These are phyloP conservation scores for Acestrorhynchus altus DNA, from an alignment of 2,797 vertebrate species.

Conservation along the genomic window DNA sequence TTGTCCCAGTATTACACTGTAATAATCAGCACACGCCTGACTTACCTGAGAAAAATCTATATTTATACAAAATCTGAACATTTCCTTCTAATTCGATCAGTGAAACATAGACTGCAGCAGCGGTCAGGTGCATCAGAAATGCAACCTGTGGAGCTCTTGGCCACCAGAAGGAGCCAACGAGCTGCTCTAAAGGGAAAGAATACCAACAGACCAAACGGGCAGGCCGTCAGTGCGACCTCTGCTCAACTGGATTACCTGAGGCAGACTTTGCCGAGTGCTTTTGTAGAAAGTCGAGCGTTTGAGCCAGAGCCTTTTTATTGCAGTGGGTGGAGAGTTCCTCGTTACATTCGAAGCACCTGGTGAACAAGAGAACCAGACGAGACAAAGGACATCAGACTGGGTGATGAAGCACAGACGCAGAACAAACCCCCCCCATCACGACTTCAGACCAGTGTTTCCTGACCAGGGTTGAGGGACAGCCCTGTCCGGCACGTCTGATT, in stretches of 20 bases:
- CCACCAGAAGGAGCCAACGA: constrained; percentile 68
- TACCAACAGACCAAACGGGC: background rate
- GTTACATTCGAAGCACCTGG: constrained; percentile 98
- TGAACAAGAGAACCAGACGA: background rate
- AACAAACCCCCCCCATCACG: background rate
- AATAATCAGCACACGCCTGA: too few relatives aligned
- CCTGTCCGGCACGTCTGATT: background rate
- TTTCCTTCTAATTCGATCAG: background rate
- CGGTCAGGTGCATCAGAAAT: background rate
- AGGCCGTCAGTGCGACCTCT: background rate
- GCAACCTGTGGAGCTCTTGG: constrained; percentile 7
- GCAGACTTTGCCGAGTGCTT: constrained; percentile 90
- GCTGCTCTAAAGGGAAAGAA: background rate
- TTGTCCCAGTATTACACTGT: too few relatives aligned
- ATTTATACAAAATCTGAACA: too few relatives aligned
- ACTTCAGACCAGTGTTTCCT: too few relatives aligned
- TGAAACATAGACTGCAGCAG: background rate
- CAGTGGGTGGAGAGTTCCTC: constrained; percentile 95
- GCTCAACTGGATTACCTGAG: constrained; percentile 80
- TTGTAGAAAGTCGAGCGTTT: constrained; percentile 95
- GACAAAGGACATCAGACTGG: too few relatives aligned
- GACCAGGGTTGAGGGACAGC: too few relatives aligned
- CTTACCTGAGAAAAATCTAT: too few relatives aligned
- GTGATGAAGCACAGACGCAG: background rate
- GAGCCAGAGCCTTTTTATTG: constrained; percentile 96